Conservation (phyloP, 1,140 invertebrate genomes). For the Drosophila jambulina region DNA sequence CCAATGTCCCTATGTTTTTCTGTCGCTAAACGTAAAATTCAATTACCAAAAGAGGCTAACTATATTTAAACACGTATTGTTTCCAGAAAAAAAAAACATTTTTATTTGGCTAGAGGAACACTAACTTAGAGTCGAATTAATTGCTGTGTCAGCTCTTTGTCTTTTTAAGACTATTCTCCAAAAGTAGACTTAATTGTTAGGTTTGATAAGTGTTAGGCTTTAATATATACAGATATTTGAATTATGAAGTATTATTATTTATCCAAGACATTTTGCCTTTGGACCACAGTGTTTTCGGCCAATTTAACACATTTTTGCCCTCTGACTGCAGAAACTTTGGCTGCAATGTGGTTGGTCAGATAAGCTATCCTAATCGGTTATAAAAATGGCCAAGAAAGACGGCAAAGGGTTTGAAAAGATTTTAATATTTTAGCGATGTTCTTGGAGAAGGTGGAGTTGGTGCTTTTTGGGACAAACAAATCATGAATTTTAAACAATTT, state of each 20-base stretch:
- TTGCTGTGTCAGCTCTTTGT: too few species aligned
- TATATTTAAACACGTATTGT: not conserved
- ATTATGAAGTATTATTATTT: not conserved
- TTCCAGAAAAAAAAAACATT: not conserved
- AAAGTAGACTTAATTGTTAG: not conserved
- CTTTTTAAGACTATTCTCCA: not conserved
- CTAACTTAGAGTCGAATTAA: not conserved
- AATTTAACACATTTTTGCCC: slow-evolving; percentile 34
- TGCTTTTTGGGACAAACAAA: slow-evolving; percentile 2
- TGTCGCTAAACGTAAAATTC: not conserved
- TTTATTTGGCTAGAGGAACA: not conserved
- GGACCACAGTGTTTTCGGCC: slow-evolving; percentile 18
- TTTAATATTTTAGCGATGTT: slow-evolving; percentile 6
- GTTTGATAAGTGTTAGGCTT: not conserved
- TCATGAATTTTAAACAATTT: not conserved
- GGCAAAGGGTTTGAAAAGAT: slow-evolving; percentile 2
- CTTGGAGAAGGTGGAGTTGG: not conserved
- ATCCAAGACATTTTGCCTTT: not conserved
- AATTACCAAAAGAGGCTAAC: too few species aligned
- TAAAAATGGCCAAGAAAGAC: slow-evolving; percentile 24
- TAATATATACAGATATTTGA: not conserved
- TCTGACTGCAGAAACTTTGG: slow-evolving; percentile 45
- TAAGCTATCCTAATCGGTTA: slow-evolving; percentile 56
- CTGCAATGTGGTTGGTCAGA: slow-evolving; percentile 55
- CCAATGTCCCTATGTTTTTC: not conserved